Conservation (phyloP, 2,888 invertebrate genomes). For the Drosophila affinis region DNA sequence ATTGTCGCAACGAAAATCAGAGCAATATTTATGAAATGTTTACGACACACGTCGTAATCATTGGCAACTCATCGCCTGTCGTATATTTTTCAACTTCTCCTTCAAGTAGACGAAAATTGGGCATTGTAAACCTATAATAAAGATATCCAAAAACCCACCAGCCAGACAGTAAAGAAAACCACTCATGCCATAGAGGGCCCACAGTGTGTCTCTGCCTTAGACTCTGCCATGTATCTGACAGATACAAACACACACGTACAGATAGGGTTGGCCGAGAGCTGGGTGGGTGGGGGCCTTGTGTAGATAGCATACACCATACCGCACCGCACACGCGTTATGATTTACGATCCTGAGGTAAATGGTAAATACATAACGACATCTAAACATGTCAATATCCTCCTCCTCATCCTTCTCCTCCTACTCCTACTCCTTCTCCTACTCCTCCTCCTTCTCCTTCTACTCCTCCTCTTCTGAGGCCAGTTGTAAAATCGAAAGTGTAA, state of each 20-base stretch:
- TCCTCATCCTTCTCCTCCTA: conserved; percentile 62
- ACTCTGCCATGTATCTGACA: conserved; percentile 52
- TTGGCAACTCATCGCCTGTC: conserved; percentile 76
- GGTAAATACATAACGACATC: conserved; percentile 79
- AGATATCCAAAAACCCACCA: conserved; percentile 59
- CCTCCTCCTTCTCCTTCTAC: conserved; percentile 59
- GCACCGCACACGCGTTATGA: conserved; percentile 73
- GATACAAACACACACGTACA: conserved; percentile 49
- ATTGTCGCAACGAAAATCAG: conserved; percentile 76
- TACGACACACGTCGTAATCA: conserved; percentile 78
- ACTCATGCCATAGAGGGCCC: background rate
- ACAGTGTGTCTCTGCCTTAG: conserved; percentile 4
- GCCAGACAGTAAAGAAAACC: conserved; percentile 16
- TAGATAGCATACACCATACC: conserved; percentile 11
- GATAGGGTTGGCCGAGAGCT: conserved; percentile 4
- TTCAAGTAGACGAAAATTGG: conserved; percentile 78
- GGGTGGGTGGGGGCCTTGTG: background rate
- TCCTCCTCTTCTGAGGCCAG: conserved; percentile 61
- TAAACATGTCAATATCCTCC: conserved; percentile 78
- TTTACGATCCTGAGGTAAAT: conserved; percentile 75
- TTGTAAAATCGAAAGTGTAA: conserved; percentile 78
- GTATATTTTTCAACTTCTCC: conserved; percentile 76
- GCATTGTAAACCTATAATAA: conserved; percentile 74
- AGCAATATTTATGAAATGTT: conserved; percentile 79
- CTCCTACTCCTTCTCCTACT: conserved; percentile 58